phyloP scores from a whole-genome alignment of 2,113 vertebrate species.

The Noctilio leporinus region DNA sequence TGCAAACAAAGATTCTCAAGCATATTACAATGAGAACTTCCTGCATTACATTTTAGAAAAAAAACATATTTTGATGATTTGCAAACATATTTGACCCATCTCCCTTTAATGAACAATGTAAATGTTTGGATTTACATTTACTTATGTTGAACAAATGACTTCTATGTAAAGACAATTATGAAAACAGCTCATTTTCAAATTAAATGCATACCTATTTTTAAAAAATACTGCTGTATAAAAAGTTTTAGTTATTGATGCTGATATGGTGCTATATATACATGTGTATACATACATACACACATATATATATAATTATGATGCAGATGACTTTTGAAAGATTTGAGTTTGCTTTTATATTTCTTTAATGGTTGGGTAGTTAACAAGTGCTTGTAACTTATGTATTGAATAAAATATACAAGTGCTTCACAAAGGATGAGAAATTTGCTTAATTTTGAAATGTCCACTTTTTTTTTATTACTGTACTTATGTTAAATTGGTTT shows the following conservation, averaged over 20 bases:
- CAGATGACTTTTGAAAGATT: neutral
- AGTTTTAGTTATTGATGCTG: neutral
- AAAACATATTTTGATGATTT: neutral
- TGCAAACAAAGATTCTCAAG: neutral
- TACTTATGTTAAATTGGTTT: constrained; percentile 25
- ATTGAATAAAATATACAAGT: neutral
- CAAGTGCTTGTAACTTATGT: neutral
- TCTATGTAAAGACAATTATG: neutral
- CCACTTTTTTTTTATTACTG: neutral
- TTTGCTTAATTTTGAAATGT: constrained; percentile 1
- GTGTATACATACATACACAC: neutral
- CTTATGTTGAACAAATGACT: neutral
- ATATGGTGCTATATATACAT: neutral
- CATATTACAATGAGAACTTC: neutral
- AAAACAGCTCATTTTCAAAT: neutral
- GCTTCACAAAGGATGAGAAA: neutral
- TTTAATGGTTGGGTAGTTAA: neutral
- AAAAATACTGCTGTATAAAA: neutral
- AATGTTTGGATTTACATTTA: neutral
- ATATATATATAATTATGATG: neutral
- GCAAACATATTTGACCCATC: neutral
- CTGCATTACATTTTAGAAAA: neutral
- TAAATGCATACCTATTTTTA: neutral
- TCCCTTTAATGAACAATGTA: neutral
- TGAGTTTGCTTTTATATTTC: neutral